Conservation (phyloP, 2,113 vertebrate species). For the Circaetus cinerascens region DNA sequence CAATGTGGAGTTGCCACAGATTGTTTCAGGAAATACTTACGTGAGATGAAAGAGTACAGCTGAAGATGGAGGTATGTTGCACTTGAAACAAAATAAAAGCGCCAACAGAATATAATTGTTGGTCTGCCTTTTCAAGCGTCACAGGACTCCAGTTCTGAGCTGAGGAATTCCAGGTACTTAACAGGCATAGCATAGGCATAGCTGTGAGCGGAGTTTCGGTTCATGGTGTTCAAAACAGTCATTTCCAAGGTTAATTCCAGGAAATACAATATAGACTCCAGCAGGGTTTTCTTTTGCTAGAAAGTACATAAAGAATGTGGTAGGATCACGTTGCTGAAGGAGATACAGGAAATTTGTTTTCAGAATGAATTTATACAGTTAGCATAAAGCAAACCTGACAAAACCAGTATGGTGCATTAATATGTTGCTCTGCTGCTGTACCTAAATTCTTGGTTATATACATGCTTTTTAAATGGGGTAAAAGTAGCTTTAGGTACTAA, state of each 20-base stretch:
- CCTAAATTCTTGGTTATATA: background rate
- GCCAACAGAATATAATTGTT: background rate
- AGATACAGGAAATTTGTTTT: background rate
- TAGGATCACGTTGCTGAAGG: background rate
- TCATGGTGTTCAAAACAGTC: background rate
- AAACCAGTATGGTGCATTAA: background rate
- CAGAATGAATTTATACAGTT: background rate
- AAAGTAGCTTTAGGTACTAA: background rate
- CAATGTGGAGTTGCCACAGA: background rate
- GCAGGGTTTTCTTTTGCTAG: background rate
- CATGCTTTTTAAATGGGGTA: background rate
- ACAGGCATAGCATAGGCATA: rapidly evolving
- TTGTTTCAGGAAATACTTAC: background rate
- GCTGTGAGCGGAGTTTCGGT: background rate
- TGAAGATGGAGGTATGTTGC: background rate
- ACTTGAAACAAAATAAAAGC: background rate
- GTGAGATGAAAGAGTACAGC: background rate
- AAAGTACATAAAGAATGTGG: background rate
- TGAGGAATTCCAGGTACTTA: background rate
- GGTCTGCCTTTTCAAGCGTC: background rate
- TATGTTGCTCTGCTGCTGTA: background rate
- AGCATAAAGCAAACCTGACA: background rate
- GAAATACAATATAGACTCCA: background rate
- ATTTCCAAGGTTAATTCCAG: background rate
- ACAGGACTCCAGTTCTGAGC: background rate